Base-by-base conservation (phyloP, 1,140 invertebrate species). In the Drosophila busckii region DNA sequence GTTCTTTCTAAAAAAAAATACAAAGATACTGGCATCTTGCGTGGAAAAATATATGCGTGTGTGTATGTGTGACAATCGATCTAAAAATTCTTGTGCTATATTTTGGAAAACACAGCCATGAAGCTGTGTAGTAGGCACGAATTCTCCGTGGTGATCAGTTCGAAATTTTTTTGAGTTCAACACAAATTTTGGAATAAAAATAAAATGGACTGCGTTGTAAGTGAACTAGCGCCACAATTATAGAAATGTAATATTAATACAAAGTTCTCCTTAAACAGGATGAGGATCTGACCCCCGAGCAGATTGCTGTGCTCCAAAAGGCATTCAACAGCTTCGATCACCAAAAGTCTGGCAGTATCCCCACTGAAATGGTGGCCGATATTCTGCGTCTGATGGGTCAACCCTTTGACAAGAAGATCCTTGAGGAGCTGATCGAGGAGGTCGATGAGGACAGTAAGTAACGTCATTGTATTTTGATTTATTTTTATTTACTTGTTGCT, bases 301-400 rank as follows among this genome's bases (percentile, higher is more conserved):
- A 92, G 87, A 90, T 92, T 71, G 89, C 90, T 65, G 95, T 97
- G 68, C 91, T 97, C 58, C 93, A 94, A 82, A 97, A 97, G 89
- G 96, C 96, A 32, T 98, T 98, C 89, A 96, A 98, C 91, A 97
- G 96, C 88, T 98, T 98, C 88, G 97, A 98, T 90, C 93, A 94
- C 80, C 95, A 97, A 84, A 95, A 96, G 88, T 95, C 93, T 62
- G 97, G 97, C 62, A 95, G 94, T 85, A 98, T 98, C 88, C 93
- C 96, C 55, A 95, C 94, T 61, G 96, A 97, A 87, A 96, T 97
- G 93, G 96, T 98, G 15, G 94, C 94, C 26, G 96, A 97, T 86
- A 97, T 98, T 84, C 91, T 98, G 26, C 90, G 96, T 76, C 92
- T 97, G 86, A 97, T 98, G 95, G 97, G 70, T 64, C 97, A 98